Evolutionary conservation across 2,888 invertebrate species (phyloP), one percentile per base, ranked within the genome.

Genomic region (Malacosoma neustria): DNA sequence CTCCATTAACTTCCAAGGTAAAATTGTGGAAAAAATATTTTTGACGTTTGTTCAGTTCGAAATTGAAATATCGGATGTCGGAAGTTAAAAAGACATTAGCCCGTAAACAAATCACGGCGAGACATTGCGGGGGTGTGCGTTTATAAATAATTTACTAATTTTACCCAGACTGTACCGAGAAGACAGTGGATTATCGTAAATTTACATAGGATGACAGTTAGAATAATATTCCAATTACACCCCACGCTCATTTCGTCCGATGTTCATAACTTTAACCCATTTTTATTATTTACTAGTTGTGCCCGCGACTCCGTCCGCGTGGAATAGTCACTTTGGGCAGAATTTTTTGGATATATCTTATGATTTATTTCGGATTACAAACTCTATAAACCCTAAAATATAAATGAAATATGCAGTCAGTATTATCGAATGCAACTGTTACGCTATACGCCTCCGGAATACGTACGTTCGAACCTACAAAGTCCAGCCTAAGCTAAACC

Each of bases 61-160:
- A 48, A 37, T 46, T 49, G 42, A 41, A 40, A 46, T 57, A 42
- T 53, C 47, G 39, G 40, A 52, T 57, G 42, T 55, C 49, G 49
- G 55, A 50, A 48, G 50, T 22, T 22, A 38, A 38, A 38, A 34
- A 29, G 13, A 34, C 31, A 38, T 11, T 34, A 30, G 13, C 3
- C 14, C 7, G 14, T 40, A 38, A 14, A 32, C 7, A 32, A 32
- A 29, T 37, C 32, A 33, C 15, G 33, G 30, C 22, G n/a, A 32
- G 30, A 13, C 11, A 38, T 33, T 36, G 30, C 30, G 35, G 35
- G 35, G 35, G 35, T 35, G 35, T 4, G n/a, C 11, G 30, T 22
- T 30, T 35, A 35, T 35, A 30, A 35, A 35, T 30, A 35, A 35
- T 35, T 35, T 35, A 30, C 35, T 35, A 35, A 35, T 35, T 35